A percentile compares a stretch with the other conserved stretches of the same genome.
Evolutionary conservation across 1,140 invertebrate species (phyloP).

Genomic region (Drosophila varians): DNA sequence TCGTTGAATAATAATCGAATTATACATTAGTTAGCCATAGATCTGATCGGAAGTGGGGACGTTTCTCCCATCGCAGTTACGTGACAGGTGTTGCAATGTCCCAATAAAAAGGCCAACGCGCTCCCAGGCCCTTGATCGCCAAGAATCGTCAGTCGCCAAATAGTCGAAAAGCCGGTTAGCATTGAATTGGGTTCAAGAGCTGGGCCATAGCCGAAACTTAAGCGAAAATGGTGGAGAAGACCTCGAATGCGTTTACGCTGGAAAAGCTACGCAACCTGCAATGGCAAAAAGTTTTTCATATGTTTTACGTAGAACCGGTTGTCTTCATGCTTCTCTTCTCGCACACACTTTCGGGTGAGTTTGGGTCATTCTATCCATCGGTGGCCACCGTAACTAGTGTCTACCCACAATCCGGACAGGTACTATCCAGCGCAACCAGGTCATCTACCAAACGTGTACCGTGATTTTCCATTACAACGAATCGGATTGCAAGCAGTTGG

Average conservation of each 20-base stretch:
- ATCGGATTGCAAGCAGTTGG: slow-evolving; percentile 84
- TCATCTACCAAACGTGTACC: slow-evolving; percentile 85
- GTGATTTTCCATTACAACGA: slow-evolving; percentile 84
- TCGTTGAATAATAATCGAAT: slow-evolving; percentile 26
- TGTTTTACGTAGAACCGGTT: slow-evolving; percentile 81
- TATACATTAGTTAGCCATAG: slow-evolving; percentile 23
- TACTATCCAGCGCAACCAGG: slow-evolving; percentile 85
- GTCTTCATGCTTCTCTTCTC: slow-evolving; percentile 78
- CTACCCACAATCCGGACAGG: slow-evolving; percentile 74
- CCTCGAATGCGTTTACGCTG: slow-evolving; percentile 41
- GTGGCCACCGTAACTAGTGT: background rate
- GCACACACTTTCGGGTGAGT: slow-evolving; percentile 73
- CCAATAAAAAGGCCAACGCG: background rate
- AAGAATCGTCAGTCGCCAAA: background rate
- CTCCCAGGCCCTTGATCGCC: background rate
- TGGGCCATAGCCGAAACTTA: slow-evolving; percentile 6
- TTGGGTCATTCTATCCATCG: slow-evolving; percentile 7
- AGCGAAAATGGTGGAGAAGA: slow-evolving; percentile 70
- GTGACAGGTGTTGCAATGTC: slow-evolving; percentile 39
- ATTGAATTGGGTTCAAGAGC: slow-evolving; percentile 18
- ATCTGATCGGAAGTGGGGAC: slow-evolving; percentile 15
- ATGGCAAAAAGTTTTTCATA: slow-evolving; percentile 72
- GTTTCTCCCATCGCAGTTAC: slow-evolving; percentile 21
- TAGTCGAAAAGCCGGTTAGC: background rate
- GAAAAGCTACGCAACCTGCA: slow-evolving; percentile 53